Evolutionary conservation across 2,113 vertebrate genomes (phyloP).

Genomic region (Crotalus viridis): DNA sequence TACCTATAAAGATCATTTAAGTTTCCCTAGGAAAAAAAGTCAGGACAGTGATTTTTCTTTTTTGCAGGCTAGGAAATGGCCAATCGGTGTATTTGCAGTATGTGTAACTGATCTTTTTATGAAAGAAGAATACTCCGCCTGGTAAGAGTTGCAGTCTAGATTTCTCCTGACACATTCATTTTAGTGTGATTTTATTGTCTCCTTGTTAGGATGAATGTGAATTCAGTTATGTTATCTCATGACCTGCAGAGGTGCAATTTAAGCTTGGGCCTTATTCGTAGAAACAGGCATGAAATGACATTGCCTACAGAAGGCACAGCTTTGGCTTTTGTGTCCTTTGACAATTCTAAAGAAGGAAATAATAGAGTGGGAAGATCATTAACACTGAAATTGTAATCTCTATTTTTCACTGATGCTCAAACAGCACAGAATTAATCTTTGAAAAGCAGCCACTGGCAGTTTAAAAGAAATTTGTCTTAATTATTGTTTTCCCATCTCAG

Average conservation of each 20-base stretch:
- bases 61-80: neutral
- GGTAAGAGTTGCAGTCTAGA: neutral
- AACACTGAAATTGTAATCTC: constrained; percentile 18
- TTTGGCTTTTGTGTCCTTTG: constrained; percentile 4
- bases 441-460: constrained; percentile 20
- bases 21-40: neutral
- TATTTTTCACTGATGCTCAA: neutral
- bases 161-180: neutral
- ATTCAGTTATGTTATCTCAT: neutral
- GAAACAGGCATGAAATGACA: neutral
- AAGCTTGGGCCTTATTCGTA: neutral
- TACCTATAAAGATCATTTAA: neutral
- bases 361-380: constrained; percentile 23
- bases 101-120: neutral
- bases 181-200: neutral
- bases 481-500: constrained; percentile 10
- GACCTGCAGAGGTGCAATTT: neutral
- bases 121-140: neutral
- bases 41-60: neutral
- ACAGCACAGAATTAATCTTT: constrained; percentile 20
- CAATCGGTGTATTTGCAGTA: neutral
- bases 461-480: constrained; percentile 38
- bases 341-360: constrained; percentile 14
- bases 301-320: neutral
- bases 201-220: neutral